phyloP scores from a whole-genome alignment of 2,888 invertebrate genomes.

The Tipula helvola region DNA sequence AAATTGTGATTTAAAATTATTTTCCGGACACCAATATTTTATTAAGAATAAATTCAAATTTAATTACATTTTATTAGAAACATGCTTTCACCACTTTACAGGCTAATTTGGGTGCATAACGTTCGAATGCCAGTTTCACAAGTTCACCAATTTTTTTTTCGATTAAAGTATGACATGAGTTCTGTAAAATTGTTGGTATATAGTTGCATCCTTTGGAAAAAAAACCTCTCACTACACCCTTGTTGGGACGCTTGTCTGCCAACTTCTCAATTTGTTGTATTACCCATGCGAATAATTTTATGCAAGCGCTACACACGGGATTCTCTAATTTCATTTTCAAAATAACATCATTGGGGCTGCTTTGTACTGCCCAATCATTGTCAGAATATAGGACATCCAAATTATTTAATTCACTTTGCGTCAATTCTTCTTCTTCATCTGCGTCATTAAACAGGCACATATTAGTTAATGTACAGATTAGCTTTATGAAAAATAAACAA shows the following conservation, averaged over 20 bases:
- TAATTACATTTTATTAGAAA: background rate
- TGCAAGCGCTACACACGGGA: background rate
- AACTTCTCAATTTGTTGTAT: background rate
- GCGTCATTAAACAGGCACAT: background rate
- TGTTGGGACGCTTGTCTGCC: background rate
- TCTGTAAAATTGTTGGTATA: background rate
- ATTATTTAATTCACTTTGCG: background rate
- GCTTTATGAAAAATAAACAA: background rate
- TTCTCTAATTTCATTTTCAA: background rate
- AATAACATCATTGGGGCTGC: background rate
- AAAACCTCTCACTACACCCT: background rate
- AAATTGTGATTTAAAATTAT: too few species aligned
- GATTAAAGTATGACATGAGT: background rate
- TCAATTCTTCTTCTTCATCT: background rate
- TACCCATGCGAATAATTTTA: background rate
- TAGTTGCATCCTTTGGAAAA: background rate
- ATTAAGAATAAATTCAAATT: background rate
- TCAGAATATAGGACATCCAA: background rate
- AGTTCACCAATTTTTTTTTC: background rate
- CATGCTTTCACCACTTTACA: background rate
- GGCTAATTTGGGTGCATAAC: background rate
- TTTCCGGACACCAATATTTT: too few species aligned
- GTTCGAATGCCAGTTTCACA: background rate
- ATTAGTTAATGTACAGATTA: background rate
- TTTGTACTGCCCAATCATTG: background rate